These are phyloP conservation scores for Glandiceps talaboti DNA, from an alignment of 53 echinoderm and acorn worm genomes.

Conservation along the genomic window DNA sequence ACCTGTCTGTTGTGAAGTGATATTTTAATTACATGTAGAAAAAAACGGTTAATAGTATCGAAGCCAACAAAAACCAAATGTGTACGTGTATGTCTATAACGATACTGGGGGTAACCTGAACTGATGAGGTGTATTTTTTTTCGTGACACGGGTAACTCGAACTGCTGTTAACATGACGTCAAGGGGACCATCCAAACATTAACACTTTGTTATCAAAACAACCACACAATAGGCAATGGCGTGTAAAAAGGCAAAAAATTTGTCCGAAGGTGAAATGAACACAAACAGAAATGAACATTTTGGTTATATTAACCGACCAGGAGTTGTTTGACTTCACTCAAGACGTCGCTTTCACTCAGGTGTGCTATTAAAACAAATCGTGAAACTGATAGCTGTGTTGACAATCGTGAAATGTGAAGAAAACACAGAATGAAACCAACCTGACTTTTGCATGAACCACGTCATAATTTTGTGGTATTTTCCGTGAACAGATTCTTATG, in stretches of 20 bases:
- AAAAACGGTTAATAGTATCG: too few species aligned
- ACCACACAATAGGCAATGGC: neutral
- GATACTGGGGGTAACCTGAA: too few species aligned
- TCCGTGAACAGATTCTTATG: too few species aligned
- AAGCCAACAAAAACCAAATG: too few species aligned
- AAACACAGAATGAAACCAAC: too few species aligned
- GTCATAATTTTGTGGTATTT: too few species aligned
- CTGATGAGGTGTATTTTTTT: too few species aligned
- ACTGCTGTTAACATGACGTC: neutral
- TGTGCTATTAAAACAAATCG: neutral
- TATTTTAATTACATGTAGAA: too few species aligned
- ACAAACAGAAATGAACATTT: neutral
- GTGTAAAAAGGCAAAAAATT: neutral
- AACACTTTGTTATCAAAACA: neutral
- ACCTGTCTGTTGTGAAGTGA: neutral
- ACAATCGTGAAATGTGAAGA: too few species aligned
- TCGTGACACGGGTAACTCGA: slow-evolving; percentile 1
- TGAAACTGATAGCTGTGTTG: neutral
- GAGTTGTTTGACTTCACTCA: neutral
- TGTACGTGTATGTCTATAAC: too few species aligned
- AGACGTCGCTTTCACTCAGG: neutral
- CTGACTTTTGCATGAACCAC: too few species aligned
- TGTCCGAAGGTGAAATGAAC: neutral
- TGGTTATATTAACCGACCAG: neutral
- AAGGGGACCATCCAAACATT: neutral